Evolutionary conservation across 2,113 vertebrate genomes (phyloP).

Genomic region (Corvus moneduloides): DNA sequence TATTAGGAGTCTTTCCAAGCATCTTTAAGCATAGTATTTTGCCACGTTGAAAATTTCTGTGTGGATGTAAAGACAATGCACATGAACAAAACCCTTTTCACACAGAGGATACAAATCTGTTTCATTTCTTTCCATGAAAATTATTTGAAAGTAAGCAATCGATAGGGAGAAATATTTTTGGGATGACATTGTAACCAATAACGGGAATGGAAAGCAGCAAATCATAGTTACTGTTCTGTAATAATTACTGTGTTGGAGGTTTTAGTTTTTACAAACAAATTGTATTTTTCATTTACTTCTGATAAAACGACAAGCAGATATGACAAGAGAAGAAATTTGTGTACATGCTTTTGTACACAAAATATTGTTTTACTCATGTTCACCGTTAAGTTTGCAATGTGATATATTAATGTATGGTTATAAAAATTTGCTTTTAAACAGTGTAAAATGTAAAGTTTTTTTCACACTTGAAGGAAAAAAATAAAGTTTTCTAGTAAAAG

Average conservation of each 20-base stretch:
- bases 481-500: slow-evolving; percentile 64
- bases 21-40: neutral
- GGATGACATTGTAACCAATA: neutral
- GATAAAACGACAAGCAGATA: slow-evolving; percentile 6
- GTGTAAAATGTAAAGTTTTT: slow-evolving; percentile 39
- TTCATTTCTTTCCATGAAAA: neutral
- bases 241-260: neutral
- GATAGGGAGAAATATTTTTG: neutral
- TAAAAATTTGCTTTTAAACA: neutral
- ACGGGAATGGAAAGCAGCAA: neutral
- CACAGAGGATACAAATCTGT: neutral
- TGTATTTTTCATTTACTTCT: slow-evolving; percentile 13
- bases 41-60: neutral
- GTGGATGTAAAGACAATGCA: neutral
- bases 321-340: neutral
- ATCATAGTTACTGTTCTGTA: neutral
- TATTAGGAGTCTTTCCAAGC: neutral
- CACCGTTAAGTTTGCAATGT: neutral
- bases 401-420: slow-evolving; percentile 8
- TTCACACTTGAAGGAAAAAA: slow-evolving; percentile 7
- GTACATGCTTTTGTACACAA: neutral
- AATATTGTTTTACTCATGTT: neutral
- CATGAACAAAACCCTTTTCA: neutral
- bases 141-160: neutral
- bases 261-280: slow-evolving; percentile 22